Base-by-base conservation (phyloP, 1,140 invertebrate species). In the Zaprionus nigranus region DNA sequence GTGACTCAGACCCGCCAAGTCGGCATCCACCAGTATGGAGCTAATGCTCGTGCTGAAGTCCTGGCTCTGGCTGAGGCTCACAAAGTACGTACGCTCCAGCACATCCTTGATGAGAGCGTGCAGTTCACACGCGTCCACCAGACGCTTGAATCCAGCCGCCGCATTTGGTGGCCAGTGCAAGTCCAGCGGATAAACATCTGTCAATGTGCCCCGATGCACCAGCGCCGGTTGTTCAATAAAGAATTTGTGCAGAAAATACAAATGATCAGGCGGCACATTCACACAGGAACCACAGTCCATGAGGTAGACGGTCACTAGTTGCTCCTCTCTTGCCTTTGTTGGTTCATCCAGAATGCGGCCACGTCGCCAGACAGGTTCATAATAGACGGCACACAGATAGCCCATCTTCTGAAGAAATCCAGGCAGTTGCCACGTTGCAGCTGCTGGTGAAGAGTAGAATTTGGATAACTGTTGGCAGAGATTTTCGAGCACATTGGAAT, bases 101-200 rank as follows among this genome's bases (percentile, higher is more conserved):
- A 20, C 0, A 51, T 84, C 82, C 6, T 22, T 38, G 15, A 84
- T 15, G 0, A 51, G 12, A 0, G 53, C 78, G 12, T 46, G 43
- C 1, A 63, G 1, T 7, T 68, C 9, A 0, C 5, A 2, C 0
- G 1, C 1, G 0, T 5, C 1, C 2, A 71, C 40, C 2, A 56
- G 2, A 0, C 26, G 28, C n/a, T 28, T 26, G n/a, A 84, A 81
- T 2, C 49, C 15, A 0, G 0, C 1, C n/a, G 49, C 68, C 1
- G 34, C 54, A 0, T 51, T 30, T 3, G 6, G 3, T 0, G 78
- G 12, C 78, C 82, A 84, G 34, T 81, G 78, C 0, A 57, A 3
- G 1, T 26, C 75, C 24, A 81, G 2, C 0, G 82, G 82, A 78
- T 68, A 65, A 0, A 84, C 30, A 26, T 75, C 63, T 0, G 82